A percentile compares a stretch with the other conserved stretches of the same genome.
Conservation (phyloP, 2,888 invertebrate species). For the Leptopilina drosophilae region DNA sequence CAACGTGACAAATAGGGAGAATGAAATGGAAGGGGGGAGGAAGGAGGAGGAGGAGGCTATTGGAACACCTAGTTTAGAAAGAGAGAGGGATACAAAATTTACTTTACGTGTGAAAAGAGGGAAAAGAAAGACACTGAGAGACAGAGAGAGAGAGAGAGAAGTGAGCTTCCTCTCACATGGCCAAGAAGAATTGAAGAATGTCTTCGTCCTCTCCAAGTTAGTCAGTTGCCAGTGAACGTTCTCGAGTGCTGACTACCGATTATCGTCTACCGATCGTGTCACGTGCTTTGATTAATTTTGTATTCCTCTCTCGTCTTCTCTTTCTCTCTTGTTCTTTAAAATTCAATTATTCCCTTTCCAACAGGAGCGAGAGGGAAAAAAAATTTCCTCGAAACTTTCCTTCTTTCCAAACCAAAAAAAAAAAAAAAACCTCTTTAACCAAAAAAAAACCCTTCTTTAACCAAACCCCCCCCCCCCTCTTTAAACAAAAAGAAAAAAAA, state of each 20-base stretch:
- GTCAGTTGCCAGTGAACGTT: constrained; percentile 9
- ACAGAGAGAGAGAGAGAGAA: constrained; percentile 5
- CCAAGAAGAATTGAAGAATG: constrained; percentile 29
- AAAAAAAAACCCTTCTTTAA: no score
- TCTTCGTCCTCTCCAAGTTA: background rate
- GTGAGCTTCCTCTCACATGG: constrained; percentile 28
- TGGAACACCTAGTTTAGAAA: background rate
- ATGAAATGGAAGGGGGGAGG: background rate
- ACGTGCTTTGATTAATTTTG: constrained; percentile 30
- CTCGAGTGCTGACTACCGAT: background rate
- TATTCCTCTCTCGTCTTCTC: constrained; percentile 5
- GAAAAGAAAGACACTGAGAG: background rate
- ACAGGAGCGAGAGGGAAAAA: no score
- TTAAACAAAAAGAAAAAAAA: background rate
- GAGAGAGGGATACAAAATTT: background rate
- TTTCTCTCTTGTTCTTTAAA: background rate
- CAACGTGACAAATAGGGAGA: constrained; percentile 22
- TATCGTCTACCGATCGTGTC: constrained; percentile 24
- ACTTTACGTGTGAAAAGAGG: background rate
- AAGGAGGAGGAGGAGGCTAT: background rate
- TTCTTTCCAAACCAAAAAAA: background rate
- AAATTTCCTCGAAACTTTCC: background rate
- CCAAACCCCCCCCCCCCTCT: no score
- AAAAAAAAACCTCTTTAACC: background rate
- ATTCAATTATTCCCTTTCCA: constrained; percentile 6